Percentiles rank a stretch among this genome's conserved stretches.
Evolutionary conservation across 1,140 invertebrate genomes (phyloP).

Genomic region (Caenorhabditis latens): DNA sequence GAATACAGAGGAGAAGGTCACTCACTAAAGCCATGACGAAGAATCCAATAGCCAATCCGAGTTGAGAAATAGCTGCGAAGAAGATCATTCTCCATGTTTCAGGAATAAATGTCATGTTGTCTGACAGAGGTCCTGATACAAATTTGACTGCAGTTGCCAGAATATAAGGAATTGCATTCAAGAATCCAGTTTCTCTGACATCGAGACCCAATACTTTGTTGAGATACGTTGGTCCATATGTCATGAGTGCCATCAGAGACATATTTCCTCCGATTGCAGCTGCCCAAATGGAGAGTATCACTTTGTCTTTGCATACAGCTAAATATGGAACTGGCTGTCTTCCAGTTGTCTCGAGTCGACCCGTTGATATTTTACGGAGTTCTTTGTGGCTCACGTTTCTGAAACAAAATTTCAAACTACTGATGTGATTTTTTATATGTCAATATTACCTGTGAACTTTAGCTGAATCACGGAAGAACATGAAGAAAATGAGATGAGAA

Average conservation of each 20-base stretch:
- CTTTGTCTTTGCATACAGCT: slow-evolving; percentile 40
- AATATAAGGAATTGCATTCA: slow-evolving; percentile 65
- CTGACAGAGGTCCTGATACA: slow-evolving; percentile 66
- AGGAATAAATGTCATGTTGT: slow-evolving; percentile 61
- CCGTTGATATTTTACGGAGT: slow-evolving; percentile 23
- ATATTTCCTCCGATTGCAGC: slow-evolving; percentile 50
- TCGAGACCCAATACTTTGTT: slow-evolving; percentile 66
- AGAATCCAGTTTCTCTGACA: slow-evolving; percentile 63
- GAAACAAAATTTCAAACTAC: neutral
- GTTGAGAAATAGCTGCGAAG: slow-evolving; percentile 64
- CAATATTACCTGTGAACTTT: slow-evolving; percentile 60
- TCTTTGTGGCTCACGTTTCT: slow-evolving; percentile 57
- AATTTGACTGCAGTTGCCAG: slow-evolving; percentile 63
- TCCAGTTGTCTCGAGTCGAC: neutral
- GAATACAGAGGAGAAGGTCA: neutral
- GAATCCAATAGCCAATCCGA: slow-evolving; percentile 63
- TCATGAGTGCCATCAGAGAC: slow-evolving; percentile 57
- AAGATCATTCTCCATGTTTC: slow-evolving; percentile 61
- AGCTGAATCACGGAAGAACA: slow-evolving; percentile 66
- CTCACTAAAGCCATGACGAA: slow-evolving; percentile 61
- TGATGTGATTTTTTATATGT: neutral
- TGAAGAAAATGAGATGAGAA: slow-evolving; percentile 60
- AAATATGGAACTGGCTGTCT: neutral
- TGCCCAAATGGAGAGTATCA: slow-evolving; percentile 55
- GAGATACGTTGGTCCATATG: slow-evolving; percentile 68